A percentile compares a stretch with the other conserved stretches of the same genome.
These are phyloP conservation scores for Agriopis aurantiaria DNA, from an alignment of 2,888 invertebrate species.

Conservation along the genomic window DNA sequence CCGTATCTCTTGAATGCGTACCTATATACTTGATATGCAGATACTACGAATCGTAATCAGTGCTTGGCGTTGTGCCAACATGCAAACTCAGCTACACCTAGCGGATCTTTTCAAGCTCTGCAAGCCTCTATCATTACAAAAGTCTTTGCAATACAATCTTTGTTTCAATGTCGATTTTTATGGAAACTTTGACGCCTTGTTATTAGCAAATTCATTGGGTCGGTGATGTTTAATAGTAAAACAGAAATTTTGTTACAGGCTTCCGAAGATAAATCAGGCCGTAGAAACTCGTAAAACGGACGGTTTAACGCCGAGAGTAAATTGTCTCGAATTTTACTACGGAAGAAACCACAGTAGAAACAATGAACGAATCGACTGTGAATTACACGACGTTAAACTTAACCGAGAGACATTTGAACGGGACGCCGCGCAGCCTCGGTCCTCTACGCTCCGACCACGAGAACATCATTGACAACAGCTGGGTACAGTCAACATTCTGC, in stretches of 20 bases:
- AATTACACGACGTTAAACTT: slow-evolving; percentile 57
- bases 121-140: background rate
- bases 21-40: background rate
- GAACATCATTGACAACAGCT: slow-evolving; percentile 88
- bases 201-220: slow-evolving; percentile 45
- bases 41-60: slow-evolving; percentile 38
- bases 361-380: slow-evolving; percentile 70
- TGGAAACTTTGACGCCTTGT: slow-evolving; percentile 21
- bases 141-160: slow-evolving; percentile 6
- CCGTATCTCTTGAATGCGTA: background rate
- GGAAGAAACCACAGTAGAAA: slow-evolving; percentile 54
- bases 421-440: slow-evolving; percentile 49
- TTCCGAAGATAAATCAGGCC: slow-evolving; percentile 63
- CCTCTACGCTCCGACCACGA: slow-evolving; percentile 60
- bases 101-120: slow-evolving; percentile 3
- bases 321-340: slow-evolving; percentile 61
- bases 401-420: slow-evolving; percentile 42
- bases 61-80: slow-evolving; percentile 40
- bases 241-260: slow-evolving; percentile 77
- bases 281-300: slow-evolving; percentile 67
- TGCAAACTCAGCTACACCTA: slow-evolving; percentile 29
- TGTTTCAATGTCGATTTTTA: slow-evolving; percentile 10
- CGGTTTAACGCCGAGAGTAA: slow-evolving; percentile 62
- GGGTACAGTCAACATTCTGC: slow-evolving; percentile 91
- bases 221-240: slow-evolving; percentile 59